These are phyloP conservation scores for Achlya flavicornis DNA, from an alignment of 2,888 invertebrate genomes.

Conservation along the genomic window DNA sequence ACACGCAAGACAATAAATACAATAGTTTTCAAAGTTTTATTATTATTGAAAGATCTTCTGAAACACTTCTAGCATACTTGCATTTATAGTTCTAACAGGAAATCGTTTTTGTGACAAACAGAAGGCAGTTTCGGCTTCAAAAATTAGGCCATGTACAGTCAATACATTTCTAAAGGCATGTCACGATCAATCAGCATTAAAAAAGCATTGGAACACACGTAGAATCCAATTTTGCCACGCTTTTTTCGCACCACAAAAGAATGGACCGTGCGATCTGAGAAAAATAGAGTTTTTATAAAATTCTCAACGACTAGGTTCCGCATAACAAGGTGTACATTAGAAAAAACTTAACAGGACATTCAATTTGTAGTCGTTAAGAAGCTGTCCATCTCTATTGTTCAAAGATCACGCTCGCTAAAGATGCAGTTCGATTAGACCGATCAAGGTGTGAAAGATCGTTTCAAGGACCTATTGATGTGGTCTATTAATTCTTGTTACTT, in stretches of 20 bases:
- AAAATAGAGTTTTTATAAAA: slow-evolving; percentile 47
- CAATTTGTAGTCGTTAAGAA: slow-evolving; percentile 67
- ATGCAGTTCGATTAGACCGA: slow-evolving; percentile 17
- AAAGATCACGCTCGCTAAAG: slow-evolving; percentile 46
- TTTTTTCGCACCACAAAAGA: slow-evolving; percentile 56
- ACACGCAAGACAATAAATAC: neutral
- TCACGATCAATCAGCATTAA: slow-evolving; percentile 46
- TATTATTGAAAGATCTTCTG: neutral
- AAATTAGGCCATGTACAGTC: slow-evolving; percentile 7
- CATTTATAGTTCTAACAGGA: neutral
- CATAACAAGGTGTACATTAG: slow-evolving; percentile 56
- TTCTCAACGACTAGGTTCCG: slow-evolving; percentile 43
- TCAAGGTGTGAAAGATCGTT: slow-evolving; percentile 7
- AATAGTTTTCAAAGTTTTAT: neutral
- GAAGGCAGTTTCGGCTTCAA: neutral
- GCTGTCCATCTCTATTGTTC: slow-evolving; percentile 57
- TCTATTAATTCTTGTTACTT: neutral
- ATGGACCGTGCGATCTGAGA: slow-evolving; percentile 37
- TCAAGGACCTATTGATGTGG: neutral
- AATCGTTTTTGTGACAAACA: neutral
- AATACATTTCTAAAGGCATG: slow-evolving; percentile 6
- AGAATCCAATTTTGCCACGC: slow-evolving; percentile 56
- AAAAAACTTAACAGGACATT: slow-evolving; percentile 61
- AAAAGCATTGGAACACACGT: slow-evolving; percentile 57
- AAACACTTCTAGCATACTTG: neutral